Evolutionary conservation across 2,888 invertebrate species (phyloP), one percentile per base, ranked within the genome.

Genomic region (Macrophya annulata): DNA sequence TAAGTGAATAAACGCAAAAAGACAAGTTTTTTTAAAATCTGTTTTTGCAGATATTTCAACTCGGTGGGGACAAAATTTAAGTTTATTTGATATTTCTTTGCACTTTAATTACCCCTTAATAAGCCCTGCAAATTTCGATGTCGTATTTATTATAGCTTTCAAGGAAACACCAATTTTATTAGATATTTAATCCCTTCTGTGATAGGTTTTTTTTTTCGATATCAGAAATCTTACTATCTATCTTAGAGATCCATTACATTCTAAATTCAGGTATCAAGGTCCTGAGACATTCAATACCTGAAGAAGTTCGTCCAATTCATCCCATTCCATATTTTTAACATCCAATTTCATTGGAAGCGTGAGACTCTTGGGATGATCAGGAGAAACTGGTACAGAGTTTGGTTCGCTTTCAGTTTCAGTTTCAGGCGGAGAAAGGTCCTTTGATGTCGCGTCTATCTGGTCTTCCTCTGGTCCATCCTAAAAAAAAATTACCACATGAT

Each of bases 291-390:
- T 55, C 25, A 15, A 37, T 86, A 94, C 94, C 93, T 96, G 96
- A 86, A 96, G 92, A 51, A 96, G 92, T 88, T 96, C 96, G 90
- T 96, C 96, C 62, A 96, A 93, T 90, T 96, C 96, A 91, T 96
- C 96, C 96, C 96, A 96, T 89, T 96, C 95, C 90, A 96, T 93
- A 85, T 95, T 95, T 88, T 96, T 96, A 40, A 96, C 94, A 89
- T 96, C 96, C 86, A 96, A 92, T 91, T 96, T 96, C 82, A 96
- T 95, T 17, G 96, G 96, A 87, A 96, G 93, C 4, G 96, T 96
- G 59, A 94, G 90, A 87, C 93, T 93, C 87, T 94, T 94, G 1
- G 93, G 88, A 86, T 93, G 92, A 89, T 93, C 93, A 0, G 93
- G 93, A 71, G 93, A 93, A n/a, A 90, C 87, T 48, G 92, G 91